These are phyloP conservation scores for Protonemura montana DNA, from an alignment of 2,888 invertebrate species.

Conservation along the genomic window DNA sequence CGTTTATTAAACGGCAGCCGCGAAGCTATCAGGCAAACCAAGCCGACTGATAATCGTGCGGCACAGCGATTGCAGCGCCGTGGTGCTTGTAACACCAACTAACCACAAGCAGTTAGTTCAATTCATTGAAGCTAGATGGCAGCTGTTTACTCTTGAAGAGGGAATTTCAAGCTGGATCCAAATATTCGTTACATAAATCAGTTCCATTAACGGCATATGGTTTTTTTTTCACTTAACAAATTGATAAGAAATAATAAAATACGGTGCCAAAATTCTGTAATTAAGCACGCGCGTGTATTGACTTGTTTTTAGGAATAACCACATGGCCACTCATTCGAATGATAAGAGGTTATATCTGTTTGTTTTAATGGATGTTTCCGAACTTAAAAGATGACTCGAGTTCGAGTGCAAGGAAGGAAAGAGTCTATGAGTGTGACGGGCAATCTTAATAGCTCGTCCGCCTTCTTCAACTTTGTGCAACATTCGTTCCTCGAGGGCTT, in stretches of 20 bases:
- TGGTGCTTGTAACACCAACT: background rate
- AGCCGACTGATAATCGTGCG: background rate
- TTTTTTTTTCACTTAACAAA: background rate
- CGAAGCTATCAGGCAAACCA: background rate
- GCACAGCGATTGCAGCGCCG: background rate
- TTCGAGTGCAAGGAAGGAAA: background rate
- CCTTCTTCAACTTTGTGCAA: background rate
- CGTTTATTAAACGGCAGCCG: slow-evolving; percentile 8
- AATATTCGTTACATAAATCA: no score
- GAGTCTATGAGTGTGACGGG: background rate
- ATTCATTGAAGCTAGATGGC: no score
- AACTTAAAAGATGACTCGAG: background rate
- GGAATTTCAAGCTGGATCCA: no score
- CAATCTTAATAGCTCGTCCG: slow-evolving; percentile 8
- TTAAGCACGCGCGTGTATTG: background rate
- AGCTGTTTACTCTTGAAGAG: no score
- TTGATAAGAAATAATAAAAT: background rate
- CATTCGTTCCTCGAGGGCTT: background rate
- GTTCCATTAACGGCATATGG: no score
- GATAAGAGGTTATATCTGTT: background rate
- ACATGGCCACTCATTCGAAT: background rate
- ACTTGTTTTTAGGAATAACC: slow-evolving; percentile 5
- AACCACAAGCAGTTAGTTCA: background rate
- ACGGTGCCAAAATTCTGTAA: background rate
- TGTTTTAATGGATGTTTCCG: background rate